A percentile compares a stretch with the other conserved stretches of the same genome.
These are phyloP conservation scores for Melolontha melolontha DNA, from an alignment of 2,888 invertebrate species.

Conservation along the genomic window DNA sequence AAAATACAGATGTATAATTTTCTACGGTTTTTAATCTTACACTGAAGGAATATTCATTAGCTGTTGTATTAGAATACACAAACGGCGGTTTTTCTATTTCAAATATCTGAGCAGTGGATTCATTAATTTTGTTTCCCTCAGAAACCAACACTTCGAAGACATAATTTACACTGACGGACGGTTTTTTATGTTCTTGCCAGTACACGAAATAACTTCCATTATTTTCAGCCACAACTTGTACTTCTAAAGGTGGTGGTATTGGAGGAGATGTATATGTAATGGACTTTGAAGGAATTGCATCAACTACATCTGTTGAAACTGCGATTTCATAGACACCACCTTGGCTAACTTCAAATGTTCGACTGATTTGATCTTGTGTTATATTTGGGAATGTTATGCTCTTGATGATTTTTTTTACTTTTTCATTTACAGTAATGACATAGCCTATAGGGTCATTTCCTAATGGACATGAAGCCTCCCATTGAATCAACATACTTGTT, in stretches of 20 bases:
- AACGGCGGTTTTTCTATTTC: constrained; percentile 70
- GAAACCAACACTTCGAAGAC: constrained; percentile 77
- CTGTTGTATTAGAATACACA: constrained; percentile 68
- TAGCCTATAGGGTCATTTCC: constrained; percentile 69
- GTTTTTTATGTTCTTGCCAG: constrained; percentile 72
- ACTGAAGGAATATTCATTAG: constrained; percentile 72
- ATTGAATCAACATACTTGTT: constrained; percentile 72
- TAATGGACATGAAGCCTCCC: constrained; percentile 78
- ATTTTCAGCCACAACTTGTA: constrained; percentile 71
- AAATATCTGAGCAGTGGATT: constrained; percentile 67
- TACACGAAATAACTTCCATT: constrained; percentile 75
- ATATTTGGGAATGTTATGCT: constrained; percentile 68
- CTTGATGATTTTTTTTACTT: constrained; percentile 60
- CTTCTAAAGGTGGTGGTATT: constrained; percentile 74
- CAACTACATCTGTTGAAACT: constrained; percentile 65
- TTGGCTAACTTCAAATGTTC: constrained; percentile 67
- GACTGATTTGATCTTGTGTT: constrained; percentile 66
- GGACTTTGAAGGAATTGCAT: constrained; percentile 66
- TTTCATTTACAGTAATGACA: constrained; percentile 67
- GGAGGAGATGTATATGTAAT: constrained; percentile 69
- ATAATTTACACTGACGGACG: constrained; percentile 58
- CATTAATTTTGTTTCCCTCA: constrained; percentile 67
- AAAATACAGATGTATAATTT: constrained; percentile 73
- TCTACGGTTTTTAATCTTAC: constrained; percentile 72
- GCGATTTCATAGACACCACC: constrained; percentile 70